Evolutionary conservation across 2,113 vertebrate species (phyloP), one percentile per base, ranked within the genome.

Genomic region (Otocyon megalotis): DNA sequence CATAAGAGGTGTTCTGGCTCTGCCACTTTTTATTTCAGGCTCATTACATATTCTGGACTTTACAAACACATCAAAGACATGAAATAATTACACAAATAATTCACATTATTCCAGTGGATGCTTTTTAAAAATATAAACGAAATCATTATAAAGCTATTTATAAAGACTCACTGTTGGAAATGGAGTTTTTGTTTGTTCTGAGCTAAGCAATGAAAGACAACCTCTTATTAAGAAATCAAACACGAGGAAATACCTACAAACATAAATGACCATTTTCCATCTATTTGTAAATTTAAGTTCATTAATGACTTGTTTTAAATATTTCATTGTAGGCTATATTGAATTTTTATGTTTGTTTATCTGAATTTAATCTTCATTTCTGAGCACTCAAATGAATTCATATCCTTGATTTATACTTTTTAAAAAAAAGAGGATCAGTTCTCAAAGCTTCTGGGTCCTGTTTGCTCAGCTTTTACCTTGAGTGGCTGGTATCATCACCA

Each of bases 81-180:
- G 32, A 90, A 94, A 53, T 35, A 79, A 60, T 53, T 83, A 76
- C 11, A 88, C 60, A 96, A 96, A 77, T 88, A 84, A 92, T 63
- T 93, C 60, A 79, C 71, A 48, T 93, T 93, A 95, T 96, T 82
- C 43, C 79, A 56, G 69, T 80, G 65, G 65, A 9, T 1, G 1
- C 24, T 96, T 97, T 96, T 94, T 28, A 50, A 90, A 92, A 97
- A 92, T 92, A 54, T 65, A 67, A 86, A 92, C 93, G 96, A 97
- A 97, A 93, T 83, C 97, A 96, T 97, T 97, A 98, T 60, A 92
- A 94, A 88, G 63, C 60, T 98, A 92, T 97, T 98, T 94, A 89
- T 94, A 97, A 97, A 74, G 5, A 90, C 67, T 79, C 32, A 65
- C 69, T 74, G 63, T 48, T 88, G n/a, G 71, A 98, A 92, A 92